Evolutionary conservation across 2,797 vertebrate species (phyloP).

Genomic region (Melanotaenia pygmaea): DNA sequence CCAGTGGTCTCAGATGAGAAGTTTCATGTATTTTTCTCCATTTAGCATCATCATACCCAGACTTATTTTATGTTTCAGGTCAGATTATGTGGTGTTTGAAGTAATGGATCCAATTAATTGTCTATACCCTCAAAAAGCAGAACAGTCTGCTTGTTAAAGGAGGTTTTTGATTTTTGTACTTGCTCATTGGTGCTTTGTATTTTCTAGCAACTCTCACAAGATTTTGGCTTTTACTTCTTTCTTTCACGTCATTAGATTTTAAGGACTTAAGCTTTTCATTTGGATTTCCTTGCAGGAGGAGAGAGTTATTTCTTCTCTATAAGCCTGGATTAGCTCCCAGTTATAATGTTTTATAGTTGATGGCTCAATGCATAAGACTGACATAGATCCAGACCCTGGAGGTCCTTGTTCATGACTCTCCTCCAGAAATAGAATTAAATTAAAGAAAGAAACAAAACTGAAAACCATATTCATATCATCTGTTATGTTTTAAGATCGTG

Average conservation of each 20-base stretch:
- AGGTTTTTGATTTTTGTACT: slow-evolving; percentile 34
- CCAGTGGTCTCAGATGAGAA: slow-evolving; percentile 37
- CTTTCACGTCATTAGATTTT: slow-evolving; percentile 38
- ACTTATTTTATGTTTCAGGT: slow-evolving; percentile 38
- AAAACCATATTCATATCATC: slow-evolving; percentile 35
- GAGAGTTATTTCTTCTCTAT: slow-evolving; percentile 42
- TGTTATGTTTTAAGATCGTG: slow-evolving; percentile 37
- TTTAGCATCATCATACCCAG: slow-evolving; percentile 45
- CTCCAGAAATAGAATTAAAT: slow-evolving; percentile 56
- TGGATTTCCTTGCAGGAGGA: slow-evolving; percentile 38
- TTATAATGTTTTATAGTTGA: slow-evolving; percentile 64
- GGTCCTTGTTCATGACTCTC: slow-evolving; percentile 63
- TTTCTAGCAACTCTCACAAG: slow-evolving; percentile 18
- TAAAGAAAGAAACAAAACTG: slow-evolving; percentile 55
- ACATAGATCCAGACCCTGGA: slow-evolving; percentile 66
- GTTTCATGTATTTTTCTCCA: slow-evolving; percentile 37
- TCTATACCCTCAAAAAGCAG: slow-evolving; percentile 20
- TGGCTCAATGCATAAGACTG: slow-evolving; percentile 37
- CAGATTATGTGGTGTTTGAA: slow-evolving; percentile 38
- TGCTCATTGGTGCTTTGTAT: slow-evolving; percentile 31
- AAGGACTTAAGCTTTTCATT: slow-evolving; percentile 45
- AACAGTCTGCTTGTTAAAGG: slow-evolving; percentile 27
- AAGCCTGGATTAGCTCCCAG: slow-evolving; percentile 50
- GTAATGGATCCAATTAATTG: slow-evolving; percentile 43
- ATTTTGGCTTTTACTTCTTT: slow-evolving; percentile 25